These are phyloP conservation scores for Varanus komodoensis DNA, from an alignment of 2,113 vertebrate genomes.

Conservation along the genomic window DNA sequence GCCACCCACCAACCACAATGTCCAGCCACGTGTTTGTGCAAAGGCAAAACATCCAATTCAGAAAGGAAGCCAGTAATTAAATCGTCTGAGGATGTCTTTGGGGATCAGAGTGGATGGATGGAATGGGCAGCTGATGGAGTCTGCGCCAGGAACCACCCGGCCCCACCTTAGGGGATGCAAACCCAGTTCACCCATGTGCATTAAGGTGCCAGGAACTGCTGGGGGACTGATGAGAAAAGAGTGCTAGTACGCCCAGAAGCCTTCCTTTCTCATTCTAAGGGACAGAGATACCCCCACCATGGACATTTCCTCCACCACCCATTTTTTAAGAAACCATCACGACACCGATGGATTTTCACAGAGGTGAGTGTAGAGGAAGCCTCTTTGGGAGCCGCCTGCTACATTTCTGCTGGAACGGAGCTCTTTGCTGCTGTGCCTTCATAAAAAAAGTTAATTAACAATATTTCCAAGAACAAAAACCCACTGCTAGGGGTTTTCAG, in stretches of 20 bases:
- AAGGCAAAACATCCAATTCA: neutral
- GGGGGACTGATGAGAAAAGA: neutral
- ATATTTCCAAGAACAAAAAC: constrained; percentile 69
- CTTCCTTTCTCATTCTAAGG: constrained; percentile 45
- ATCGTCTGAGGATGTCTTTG: too few relatives aligned
- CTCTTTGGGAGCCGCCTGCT: constrained; percentile 76
- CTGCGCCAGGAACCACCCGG: too few relatives aligned
- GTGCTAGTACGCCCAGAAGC: neutral
- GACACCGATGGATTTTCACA: constrained; percentile 80
- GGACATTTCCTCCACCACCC: constrained; percentile 28
- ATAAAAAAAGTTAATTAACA: constrained; percentile 80
- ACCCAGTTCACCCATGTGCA: neutral
- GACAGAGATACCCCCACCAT: constrained; percentile 65
- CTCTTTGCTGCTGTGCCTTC: constrained; percentile 70
- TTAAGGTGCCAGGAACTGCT: neutral
- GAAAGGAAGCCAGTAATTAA: neutral
- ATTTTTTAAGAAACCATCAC: constrained; percentile 67
- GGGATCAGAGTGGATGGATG: neutral
- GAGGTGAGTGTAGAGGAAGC: constrained; percentile 72
- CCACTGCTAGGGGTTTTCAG: constrained; percentile 59
- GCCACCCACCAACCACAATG: neutral
- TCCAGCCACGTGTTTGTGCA: neutral
- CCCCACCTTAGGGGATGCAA: neutral
- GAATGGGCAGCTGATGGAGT: neutral
- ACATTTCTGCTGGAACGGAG: constrained; percentile 75